Conservation (phyloP, 53 echinoderm and acorn worm genomes). For the Paracentrotus lividus region DNA sequence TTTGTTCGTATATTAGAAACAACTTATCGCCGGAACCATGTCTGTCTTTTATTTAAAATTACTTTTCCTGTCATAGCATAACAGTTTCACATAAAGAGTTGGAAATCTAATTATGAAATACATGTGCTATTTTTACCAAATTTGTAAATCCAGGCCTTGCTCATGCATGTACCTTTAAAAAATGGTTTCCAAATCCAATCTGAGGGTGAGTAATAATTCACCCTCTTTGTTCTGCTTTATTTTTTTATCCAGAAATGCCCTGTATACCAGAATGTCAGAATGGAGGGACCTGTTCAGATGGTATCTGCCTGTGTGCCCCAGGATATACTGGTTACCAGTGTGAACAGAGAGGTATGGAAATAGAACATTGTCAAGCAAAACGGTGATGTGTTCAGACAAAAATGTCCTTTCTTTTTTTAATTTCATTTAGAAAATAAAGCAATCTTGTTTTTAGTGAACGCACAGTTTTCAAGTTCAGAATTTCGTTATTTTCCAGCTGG, state of each 20-base stretch:
- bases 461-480: neutral
- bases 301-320: conserved; percentile 78
- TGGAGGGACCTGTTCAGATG: conserved; percentile 80
- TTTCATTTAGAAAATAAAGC: neutral
- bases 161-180: neutral
- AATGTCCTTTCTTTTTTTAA: neutral
- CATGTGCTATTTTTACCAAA: neutral
- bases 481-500: too few relatives aligned
- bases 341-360: conserved; percentile 81
- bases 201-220: neutral
- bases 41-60: too few relatives aligned
- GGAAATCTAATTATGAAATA: neutral
- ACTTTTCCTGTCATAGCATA: too few relatives aligned
- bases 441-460: neutral
- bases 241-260: conserved; percentile 42
- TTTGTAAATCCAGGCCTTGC: neutral
- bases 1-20: too few relatives aligned
- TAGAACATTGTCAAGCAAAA: neutral
- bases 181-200: neutral
- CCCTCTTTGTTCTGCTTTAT: neutral
- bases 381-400: too few relatives aligned
- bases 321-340: conserved; percentile 89
- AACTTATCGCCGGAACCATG: too few relatives aligned
- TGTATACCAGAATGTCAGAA: conserved; percentile 81
- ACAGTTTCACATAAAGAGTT: too few relatives aligned